Conservation (phyloP, 2,113 vertebrate genomes). For the Zosterops lateralis region DNA sequence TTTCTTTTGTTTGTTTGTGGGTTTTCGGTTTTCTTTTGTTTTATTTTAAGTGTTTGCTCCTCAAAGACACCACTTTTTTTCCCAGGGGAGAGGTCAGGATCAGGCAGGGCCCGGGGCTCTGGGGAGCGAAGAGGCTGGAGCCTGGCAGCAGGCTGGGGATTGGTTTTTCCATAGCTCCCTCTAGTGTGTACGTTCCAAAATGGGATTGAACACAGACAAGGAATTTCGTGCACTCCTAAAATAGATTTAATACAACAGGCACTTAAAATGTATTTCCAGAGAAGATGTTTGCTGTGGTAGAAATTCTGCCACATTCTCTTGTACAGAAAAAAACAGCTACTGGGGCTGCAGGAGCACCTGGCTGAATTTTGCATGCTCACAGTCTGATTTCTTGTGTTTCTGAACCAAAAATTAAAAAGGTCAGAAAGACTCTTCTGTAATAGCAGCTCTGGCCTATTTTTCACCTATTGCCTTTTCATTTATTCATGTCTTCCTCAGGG, state of each 20-base stretch:
- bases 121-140: not conserved
- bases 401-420: no score
- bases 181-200: constrained; percentile 9
- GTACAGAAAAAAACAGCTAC: no score
- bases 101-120: not conserved
- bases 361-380: no score
- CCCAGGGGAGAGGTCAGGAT: not conserved
- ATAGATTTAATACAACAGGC: not conserved
- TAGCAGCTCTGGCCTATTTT: constrained; percentile 50
- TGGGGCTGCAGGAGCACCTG: no score
- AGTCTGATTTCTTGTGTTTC: no score
- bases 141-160: not conserved
- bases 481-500: constrained; percentile 53
- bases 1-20: no score
- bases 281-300: not conserved
- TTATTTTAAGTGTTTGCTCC: not conserved
- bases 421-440: not conserved
- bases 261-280: not conserved
- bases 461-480: constrained; percentile 42
- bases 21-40: no score
- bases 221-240: not conserved
- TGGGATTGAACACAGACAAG: not conserved
- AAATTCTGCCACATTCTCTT: not conserved
- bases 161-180: constrained; percentile 46
- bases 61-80: not conserved